Evolutionary conservation across 1,140 invertebrate genomes (phyloP).

Genomic region (Drosophila sucinea): DNA sequence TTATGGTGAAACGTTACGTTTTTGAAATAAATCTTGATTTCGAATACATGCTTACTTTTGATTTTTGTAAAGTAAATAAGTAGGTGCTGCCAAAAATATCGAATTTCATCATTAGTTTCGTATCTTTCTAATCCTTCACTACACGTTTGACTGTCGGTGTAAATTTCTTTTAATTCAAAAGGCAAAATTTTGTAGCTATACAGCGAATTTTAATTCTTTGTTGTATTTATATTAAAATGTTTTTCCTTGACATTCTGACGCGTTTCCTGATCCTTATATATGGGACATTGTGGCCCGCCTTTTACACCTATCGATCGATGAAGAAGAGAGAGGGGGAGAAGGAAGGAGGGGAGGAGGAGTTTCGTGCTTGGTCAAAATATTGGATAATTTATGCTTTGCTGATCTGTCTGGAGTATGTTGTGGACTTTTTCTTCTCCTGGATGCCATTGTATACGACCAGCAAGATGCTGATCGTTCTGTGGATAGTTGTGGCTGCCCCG

Average conservation of each 20-base stretch:
- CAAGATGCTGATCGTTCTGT: slow-evolving; percentile 54
- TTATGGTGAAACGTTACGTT: no score
- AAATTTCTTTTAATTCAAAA: not conserved
- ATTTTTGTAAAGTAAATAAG: not conserved
- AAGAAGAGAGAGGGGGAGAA: slow-evolving; percentile 13
- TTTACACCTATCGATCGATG: slow-evolving; percentile 47
- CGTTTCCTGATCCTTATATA: slow-evolving; percentile 48
- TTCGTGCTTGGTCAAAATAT: slow-evolving; percentile 56
- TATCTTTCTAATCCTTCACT: not conserved
- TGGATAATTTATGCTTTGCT: slow-evolving; percentile 60
- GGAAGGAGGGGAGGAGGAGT: slow-evolving; percentile 7
- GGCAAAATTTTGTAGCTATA: not conserved
- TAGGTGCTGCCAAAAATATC: not conserved
- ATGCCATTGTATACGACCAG: slow-evolving; percentile 50
- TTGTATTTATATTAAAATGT: slow-evolving; percentile 25
- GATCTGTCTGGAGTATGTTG: slow-evolving; percentile 42
- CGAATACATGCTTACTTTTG: no score
- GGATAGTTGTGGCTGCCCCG: slow-evolving; percentile 54
- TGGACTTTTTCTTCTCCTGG: slow-evolving; percentile 51
- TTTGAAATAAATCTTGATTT: not conserved
- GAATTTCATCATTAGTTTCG: not conserved
- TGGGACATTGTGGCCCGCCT: slow-evolving; percentile 54
- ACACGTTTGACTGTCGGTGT: not conserved
- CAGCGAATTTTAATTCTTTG: not conserved
- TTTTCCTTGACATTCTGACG: slow-evolving; percentile 32